Evolutionary conservation across 1,140 invertebrate genomes (phyloP).

Genomic region (Eufriesea mexicana): DNA sequence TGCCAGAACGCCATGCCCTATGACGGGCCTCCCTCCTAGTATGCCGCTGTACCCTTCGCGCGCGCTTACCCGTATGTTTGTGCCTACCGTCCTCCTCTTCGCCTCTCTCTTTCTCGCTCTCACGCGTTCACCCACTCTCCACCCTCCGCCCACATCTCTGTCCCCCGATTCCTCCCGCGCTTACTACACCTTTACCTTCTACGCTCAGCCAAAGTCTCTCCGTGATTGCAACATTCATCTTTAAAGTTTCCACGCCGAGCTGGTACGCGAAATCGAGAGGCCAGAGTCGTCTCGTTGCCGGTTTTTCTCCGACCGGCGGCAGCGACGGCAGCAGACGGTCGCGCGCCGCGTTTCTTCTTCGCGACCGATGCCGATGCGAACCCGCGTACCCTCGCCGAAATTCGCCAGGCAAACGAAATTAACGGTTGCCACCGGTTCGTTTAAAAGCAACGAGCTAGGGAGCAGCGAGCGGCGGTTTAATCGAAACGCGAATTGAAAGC

Average conservation of each 20-base stretch:
- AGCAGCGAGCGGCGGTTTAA: neutral
- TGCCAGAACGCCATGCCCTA: slow-evolving; percentile 78
- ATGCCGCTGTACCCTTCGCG: slow-evolving; percentile 48
- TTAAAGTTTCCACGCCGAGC: slow-evolving; percentile 13
- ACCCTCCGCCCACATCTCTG: neutral
- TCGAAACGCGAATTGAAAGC: slow-evolving; percentile 13
- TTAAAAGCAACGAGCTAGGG: neutral
- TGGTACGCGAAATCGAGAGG: neutral
- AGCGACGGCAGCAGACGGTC: too few relatives aligned
- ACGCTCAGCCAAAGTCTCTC: neutral
- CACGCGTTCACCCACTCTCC: neutral
- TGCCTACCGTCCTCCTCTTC: slow-evolving; percentile 25
- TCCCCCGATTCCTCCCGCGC: neutral
- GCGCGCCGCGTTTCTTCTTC: too few relatives aligned
- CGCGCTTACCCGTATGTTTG: slow-evolving; percentile 56
- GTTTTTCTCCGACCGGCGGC: neutral
- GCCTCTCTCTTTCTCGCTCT: neutral
- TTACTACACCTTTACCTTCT: neutral
- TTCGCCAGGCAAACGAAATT: too few relatives aligned
- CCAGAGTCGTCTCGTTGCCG: neutral
- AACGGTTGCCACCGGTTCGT: neutral
- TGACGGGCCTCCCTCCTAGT: slow-evolving; percentile 69
- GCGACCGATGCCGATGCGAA: too few relatives aligned
- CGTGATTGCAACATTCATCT: slow-evolving; percentile 47
- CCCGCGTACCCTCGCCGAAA: too few relatives aligned